Percentiles rank a stretch among this genome's conserved stretches.
These are phyloP conservation scores for Steromphala cineraria DNA, from an alignment of 2,888 invertebrate genomes.

Conservation along the genomic window DNA sequence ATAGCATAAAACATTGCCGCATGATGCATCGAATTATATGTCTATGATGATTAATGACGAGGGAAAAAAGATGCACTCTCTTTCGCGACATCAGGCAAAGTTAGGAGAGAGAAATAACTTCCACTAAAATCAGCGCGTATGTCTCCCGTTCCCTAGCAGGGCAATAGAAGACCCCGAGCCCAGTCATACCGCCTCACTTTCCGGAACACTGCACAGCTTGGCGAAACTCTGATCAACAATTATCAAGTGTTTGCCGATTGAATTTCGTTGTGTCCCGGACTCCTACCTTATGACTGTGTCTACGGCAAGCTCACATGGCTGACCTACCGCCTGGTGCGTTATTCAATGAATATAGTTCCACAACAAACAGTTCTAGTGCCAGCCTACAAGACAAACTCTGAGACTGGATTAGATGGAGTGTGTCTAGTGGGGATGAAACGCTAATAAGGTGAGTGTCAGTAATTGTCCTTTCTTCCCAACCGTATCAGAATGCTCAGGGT, in stretches of 20 bases:
- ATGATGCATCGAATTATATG: not conserved
- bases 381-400: not conserved
- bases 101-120: not conserved
- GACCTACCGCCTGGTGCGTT: no score
- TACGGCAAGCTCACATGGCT: no score
- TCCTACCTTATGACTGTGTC: not conserved
- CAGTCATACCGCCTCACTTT: not conserved
- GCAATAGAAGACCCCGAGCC: no score
- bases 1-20: not conserved
- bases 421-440: not conserved
- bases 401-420: not conserved
- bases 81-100: not conserved
- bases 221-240: not conserved
- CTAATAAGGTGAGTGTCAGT: not conserved
- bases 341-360: no score
- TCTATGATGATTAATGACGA: not conserved
- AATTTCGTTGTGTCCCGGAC: not conserved
- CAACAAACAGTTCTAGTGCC: no score
- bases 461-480: not conserved
- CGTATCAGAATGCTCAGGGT: not conserved
- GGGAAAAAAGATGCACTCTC: not conserved
- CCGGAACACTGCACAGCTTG: not conserved
- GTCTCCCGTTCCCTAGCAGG: not conserved
- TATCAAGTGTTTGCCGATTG: not conserved
- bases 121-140: not conserved